A percentile compares a stretch with the other conserved stretches of the same genome.
phyloP scores from a whole-genome alignment of 2,888 invertebrate species.

The Tetheella fluctuosa region DNA sequence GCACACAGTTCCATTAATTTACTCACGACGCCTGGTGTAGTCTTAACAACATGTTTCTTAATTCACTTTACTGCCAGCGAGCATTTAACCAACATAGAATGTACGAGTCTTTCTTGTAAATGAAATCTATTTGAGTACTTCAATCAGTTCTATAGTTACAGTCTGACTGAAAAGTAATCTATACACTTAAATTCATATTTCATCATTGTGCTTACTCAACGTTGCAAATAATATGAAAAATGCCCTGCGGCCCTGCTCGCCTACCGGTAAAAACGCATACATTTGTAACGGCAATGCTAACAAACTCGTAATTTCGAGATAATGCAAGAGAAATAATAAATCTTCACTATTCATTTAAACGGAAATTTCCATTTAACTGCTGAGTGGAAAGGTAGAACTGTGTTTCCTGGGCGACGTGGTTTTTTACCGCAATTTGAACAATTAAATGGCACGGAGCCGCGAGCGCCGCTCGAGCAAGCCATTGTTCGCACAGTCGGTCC shows the following conservation, averaged over 20 bases:
- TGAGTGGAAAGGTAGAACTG: constrained; percentile 5
- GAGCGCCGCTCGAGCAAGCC: not conserved
- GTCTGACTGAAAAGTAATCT: not conserved
- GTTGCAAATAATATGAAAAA: too few relatives aligned
- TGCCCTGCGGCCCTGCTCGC: too few relatives aligned
- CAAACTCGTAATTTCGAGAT: constrained; percentile 3
- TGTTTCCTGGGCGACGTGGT: constrained; percentile 7
- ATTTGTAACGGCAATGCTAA: not conserved
- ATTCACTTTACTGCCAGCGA: not conserved
- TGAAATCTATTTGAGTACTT: not conserved
- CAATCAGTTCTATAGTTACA: not conserved
- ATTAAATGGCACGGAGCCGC: constrained; percentile 4
- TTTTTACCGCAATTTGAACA: constrained; percentile 6
- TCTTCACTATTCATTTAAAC: constrained; percentile 7
- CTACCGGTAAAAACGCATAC: not conserved
- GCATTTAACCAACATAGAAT: not conserved
- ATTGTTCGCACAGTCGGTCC: not conserved
- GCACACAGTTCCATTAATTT: not conserved
- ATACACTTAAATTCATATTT: too few relatives aligned
- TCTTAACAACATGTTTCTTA: not conserved
- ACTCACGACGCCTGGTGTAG: not conserved
- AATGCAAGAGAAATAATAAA: constrained; percentile 6
- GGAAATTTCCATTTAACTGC: not conserved
- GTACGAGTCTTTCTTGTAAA: not conserved
- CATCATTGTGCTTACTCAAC: too few relatives aligned